A percentile compares a stretch with the other conserved stretches of the same genome.
phyloP scores from a whole-genome alignment of 2,113 vertebrate species.

The Dipodomys spectabilis region DNA sequence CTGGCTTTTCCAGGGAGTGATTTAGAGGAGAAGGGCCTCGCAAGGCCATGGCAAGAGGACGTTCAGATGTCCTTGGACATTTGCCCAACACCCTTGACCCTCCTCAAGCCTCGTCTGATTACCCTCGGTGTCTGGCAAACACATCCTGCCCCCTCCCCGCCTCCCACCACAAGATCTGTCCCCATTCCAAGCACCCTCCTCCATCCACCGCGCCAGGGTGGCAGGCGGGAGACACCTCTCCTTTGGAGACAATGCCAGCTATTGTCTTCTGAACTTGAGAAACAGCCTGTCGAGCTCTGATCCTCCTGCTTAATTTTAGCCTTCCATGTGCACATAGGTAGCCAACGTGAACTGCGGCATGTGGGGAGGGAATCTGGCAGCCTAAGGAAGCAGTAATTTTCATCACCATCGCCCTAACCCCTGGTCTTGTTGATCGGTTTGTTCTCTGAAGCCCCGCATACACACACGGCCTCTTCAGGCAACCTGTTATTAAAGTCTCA shows the following conservation, averaged over 20 bases:
- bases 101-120: not conserved
- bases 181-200: not conserved
- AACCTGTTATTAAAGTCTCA: constrained; percentile 84
- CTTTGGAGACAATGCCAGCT: not conserved
- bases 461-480: constrained; percentile 79
- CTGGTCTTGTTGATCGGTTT: constrained; percentile 83
- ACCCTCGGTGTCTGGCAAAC: not conserved
- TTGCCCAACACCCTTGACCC: too few relatives aligned
- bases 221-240: not conserved
- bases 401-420: not conserved
- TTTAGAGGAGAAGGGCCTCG: not conserved
- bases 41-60: not conserved
- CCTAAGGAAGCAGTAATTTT: constrained; percentile 68
- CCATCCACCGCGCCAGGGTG: not conserved
- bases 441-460: constrained; percentile 58
- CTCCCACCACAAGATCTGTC: not conserved
- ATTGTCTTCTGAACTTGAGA: constrained; percentile 4
- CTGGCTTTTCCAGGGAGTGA: not conserved
- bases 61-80: not conserved
- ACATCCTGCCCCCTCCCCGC: too few relatives aligned
- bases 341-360: not conserved
- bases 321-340: constrained; percentile 33
- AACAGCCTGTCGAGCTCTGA: constrained; percentile 11
- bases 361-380: not conserved
- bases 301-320: constrained; percentile 62